Conservation (phyloP, 1,140 invertebrate genomes). For the Camponotus floridanus region DNA sequence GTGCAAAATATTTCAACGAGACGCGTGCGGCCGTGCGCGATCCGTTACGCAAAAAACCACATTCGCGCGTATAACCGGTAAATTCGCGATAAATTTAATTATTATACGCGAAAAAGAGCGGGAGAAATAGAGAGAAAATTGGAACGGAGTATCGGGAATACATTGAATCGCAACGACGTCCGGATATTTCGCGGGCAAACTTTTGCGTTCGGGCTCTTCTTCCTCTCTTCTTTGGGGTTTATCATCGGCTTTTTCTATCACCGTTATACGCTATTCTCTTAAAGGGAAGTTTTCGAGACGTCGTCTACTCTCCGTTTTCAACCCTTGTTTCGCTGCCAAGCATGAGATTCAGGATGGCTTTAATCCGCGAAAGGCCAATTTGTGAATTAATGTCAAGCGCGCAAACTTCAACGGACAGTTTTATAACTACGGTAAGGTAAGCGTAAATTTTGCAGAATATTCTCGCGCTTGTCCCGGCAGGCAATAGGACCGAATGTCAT, state of each 20-base stretch:
- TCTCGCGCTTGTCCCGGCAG: constrained; percentile 41
- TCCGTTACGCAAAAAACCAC: constrained; percentile 58
- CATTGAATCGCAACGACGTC: constrained; percentile 44
- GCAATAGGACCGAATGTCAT: constrained; percentile 43
- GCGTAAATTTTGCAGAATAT: constrained; percentile 42
- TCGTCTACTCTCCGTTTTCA: constrained; percentile 45
- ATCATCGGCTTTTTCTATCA: background rate
- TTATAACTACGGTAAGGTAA: constrained; percentile 23
- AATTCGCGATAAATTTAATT: constrained; percentile 75
- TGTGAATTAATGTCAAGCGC: constrained; percentile 70
- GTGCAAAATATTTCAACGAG: constrained; percentile 77
- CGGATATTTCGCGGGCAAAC: constrained; percentile 25
- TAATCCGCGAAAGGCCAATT: constrained; percentile 66
- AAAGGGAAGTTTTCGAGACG: constrained; percentile 41
- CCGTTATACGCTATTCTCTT: constrained; percentile 6
- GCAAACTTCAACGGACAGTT: constrained; percentile 61
- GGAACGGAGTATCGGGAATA: constrained; percentile 13
- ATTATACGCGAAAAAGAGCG: constrained; percentile 48
- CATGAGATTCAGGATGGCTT: constrained; percentile 17
- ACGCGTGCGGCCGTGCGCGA: constrained; percentile 24
- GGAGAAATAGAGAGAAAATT: background rate
- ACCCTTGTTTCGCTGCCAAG: constrained; percentile 25
- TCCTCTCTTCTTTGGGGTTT: background rate
- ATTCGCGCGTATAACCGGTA: constrained; percentile 64
- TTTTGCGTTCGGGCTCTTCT: constrained; percentile 14